phyloP scores from a whole-genome alignment of 2,888 invertebrate genomes.

The Apomyelois bistriatella region DNA sequence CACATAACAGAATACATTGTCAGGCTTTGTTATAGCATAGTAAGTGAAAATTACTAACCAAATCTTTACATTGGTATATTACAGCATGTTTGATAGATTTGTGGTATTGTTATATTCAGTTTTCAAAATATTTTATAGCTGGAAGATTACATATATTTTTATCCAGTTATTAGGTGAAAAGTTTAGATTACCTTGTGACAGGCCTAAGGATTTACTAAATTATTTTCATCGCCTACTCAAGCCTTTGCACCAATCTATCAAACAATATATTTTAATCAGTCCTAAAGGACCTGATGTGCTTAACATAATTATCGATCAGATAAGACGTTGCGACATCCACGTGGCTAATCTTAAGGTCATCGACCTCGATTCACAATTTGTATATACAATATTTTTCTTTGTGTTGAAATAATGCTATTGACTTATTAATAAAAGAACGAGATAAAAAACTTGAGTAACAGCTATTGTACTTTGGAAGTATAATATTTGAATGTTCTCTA shows the following conservation, averaged over 20 bases:
- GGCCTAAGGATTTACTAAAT: no score
- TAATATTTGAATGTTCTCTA: constrained; percentile 6
- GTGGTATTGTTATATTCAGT: no score
- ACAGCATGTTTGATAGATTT: no score
- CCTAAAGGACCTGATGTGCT: constrained; percentile 17
- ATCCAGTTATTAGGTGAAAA: no score
- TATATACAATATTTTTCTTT: constrained; percentile 1
- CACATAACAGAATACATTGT: no score
- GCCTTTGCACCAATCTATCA: neutral
- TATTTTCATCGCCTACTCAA: neutral
- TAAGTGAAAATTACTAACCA: no score
- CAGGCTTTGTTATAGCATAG: no score
- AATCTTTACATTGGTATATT: no score
- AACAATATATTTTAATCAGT: neutral
- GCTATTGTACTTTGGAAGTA: constrained; percentile 19
- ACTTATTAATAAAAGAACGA: constrained; percentile 14
- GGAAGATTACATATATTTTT: no score
- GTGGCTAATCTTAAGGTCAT: constrained; percentile 35
- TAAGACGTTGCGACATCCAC: constrained; percentile 39
- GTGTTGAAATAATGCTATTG: constrained; percentile 1
- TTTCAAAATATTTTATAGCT: no score
- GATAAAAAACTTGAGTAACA: constrained; percentile 18
- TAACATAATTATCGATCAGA: constrained; percentile 35
- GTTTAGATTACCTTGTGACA: no score
- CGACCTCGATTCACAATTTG: constrained; percentile 25